Evolutionary conservation across 2,888 invertebrate species (phyloP), one percentile per base, ranked within the genome.

Genomic region (Herminia tarsipennalis): DNA sequence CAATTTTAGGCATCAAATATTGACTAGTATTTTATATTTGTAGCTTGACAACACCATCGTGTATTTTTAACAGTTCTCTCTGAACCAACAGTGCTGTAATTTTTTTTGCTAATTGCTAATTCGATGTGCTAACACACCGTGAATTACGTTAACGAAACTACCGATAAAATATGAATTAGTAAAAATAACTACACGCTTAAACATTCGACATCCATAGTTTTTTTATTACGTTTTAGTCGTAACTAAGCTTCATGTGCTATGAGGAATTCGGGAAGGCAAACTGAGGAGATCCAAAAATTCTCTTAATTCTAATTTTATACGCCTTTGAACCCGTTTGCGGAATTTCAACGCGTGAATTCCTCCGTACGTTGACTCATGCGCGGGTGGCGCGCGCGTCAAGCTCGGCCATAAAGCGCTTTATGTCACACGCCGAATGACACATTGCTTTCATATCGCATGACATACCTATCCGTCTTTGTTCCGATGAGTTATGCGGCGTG

Each of bases 401-500:
- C 40, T 20, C 41, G 27, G 34, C 61, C 64, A 62, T 66, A 66
- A 70, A 62, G 62, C 58, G 66, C 48, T 66, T 33, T 51, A 55
- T 69, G 70, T 69, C 67, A 59, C 44, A 56, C 48, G 38, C 61
- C 50, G 62, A 58, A 63, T 70, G 76, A 73, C 76, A 74, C 70
- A 74, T 69, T 54, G 75, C 71, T 70, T 69, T 75, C 59, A 63
- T 63, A 59, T 56, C 46, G 63, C 41, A 42, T 55, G 49, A 59
- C 63, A 59, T 58, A 62, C 49, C 55, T 48, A 63, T 55, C 68
- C 59, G 76, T 84, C 84, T 81, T 80, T 80, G 81, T 79, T 76
- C 76, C 54, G 56, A 74, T 81, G 81, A 86, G 74, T 81, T 82
- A 81, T 79, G 70, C 58, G 66, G 66, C 62, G 67, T 66, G 76